Percentiles rank a stretch among this genome's conserved stretches.
These are phyloP conservation scores for Laspeyria flexula DNA, from an alignment of 2,888 invertebrate species.

Conservation along the genomic window DNA sequence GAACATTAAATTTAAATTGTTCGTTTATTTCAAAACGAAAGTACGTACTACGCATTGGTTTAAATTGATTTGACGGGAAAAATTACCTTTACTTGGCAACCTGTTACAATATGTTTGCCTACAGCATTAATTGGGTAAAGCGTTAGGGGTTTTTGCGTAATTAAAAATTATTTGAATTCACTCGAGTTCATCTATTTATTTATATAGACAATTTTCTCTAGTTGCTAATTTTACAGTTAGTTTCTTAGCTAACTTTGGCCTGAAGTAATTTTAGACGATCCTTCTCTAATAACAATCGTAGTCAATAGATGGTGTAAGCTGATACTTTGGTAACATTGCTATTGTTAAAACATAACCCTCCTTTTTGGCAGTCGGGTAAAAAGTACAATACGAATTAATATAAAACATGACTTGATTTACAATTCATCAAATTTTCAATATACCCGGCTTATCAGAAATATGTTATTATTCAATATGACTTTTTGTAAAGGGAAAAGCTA, in stretches of 20 bases:
- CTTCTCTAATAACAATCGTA: constrained; percentile 1
- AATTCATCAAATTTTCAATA: not conserved
- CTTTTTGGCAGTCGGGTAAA: too few relatives aligned
- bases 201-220: constrained; percentile 7
- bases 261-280: constrained; percentile 5
- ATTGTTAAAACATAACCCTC: too few relatives aligned
- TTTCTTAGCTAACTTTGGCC: constrained; percentile 1
- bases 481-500: too few relatives aligned
- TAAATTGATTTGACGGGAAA: constrained; percentile 4
- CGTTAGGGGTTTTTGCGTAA: too few relatives aligned
- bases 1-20: constrained; percentile 45
- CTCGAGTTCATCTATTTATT: constrained; percentile 8
- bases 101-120: too few relatives aligned
- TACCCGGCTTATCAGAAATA: not conserved
- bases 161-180: too few relatives aligned
- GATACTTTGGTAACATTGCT: not conserved
- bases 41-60: not conserved
- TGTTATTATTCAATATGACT: not conserved
- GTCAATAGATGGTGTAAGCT: not conserved
- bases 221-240: constrained; percentile 12
- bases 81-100: too few relatives aligned
- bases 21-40: constrained; percentile 20
- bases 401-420: not conserved
- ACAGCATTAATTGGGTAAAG: not conserved
- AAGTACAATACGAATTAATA: too few relatives aligned